Conservation (phyloP, 2,888 invertebrate genomes). For the Deilephila porcellus region DNA sequence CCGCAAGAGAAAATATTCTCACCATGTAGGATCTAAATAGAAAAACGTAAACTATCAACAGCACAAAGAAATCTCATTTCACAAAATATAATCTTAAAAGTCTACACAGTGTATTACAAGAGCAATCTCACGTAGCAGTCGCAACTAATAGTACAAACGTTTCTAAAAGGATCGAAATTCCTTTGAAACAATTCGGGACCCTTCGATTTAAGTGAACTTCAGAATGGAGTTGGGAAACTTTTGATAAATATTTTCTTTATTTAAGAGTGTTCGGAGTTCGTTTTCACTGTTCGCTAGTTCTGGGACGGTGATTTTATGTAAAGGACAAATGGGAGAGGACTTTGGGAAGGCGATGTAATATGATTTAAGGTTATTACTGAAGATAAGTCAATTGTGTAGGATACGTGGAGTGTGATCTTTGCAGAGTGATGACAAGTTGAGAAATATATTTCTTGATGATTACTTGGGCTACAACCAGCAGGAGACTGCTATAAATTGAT, state of each 20-base stretch:
- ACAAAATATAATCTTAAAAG: neutral
- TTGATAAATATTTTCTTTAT: constrained; percentile 27
- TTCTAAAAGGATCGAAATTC: constrained; percentile 51
- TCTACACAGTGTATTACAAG: neutral
- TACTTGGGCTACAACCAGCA: too few species aligned
- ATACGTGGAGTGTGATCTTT: too few species aligned
- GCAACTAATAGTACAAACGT: constrained; percentile 46
- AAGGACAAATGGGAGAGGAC: neutral
- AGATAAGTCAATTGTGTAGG: neutral
- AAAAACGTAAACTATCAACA: neutral
- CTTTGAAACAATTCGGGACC: constrained; percentile 52
- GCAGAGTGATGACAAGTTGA: too few species aligned
- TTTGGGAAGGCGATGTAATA: neutral
- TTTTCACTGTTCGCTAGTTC: constrained; percentile 7
- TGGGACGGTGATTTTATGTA: constrained; percentile 9
- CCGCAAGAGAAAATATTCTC: too few species aligned
- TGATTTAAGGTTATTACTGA: neutral
- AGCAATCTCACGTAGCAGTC: constrained; percentile 7
- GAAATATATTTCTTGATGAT: too few species aligned
- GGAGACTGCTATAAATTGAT: too few species aligned
- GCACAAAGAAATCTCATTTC: too few species aligned
- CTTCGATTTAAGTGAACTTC: constrained; percentile 37
- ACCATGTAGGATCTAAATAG: too few species aligned
- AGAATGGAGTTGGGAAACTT: constrained; percentile 22
- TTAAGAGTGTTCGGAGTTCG: constrained; percentile 22